Evolutionary conservation across 2,113 vertebrate species (phyloP).

Genomic region (Syrrhaptes paradoxus): DNA sequence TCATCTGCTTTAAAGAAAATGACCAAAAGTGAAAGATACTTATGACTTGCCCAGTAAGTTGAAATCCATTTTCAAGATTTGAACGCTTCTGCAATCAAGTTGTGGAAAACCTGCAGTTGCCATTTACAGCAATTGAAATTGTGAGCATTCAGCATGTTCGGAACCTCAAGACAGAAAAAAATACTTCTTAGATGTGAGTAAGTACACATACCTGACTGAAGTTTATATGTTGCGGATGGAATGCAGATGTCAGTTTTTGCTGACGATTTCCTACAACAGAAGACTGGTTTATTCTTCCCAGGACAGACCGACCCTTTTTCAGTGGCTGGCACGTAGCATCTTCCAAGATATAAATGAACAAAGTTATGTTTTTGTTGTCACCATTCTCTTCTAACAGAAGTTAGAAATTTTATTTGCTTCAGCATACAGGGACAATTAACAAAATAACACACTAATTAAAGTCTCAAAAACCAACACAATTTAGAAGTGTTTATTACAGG

Average conservation of each 20-base stretch:
- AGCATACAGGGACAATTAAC: not conserved
- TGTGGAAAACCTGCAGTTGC: constrained; percentile 8
- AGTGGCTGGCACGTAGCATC: constrained; percentile 83
- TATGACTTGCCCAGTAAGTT: not conserved
- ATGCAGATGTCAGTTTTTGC: constrained; percentile 89
- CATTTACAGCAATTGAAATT: not conserved
- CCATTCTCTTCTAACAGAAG: not conserved
- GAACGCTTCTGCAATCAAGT: not conserved
- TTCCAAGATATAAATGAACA: constrained; percentile 44
- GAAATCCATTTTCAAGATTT: not conserved
- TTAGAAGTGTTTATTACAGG: not conserved
- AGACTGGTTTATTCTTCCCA: constrained; percentile 83
- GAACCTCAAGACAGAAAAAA: not conserved
- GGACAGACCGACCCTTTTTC: constrained; percentile 83
- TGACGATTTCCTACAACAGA: constrained; percentile 82
- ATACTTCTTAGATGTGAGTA: not conserved
- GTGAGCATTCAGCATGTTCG: not conserved
- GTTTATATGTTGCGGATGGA: constrained; percentile 88
- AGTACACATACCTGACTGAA: constrained; percentile 87
- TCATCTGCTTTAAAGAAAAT: not conserved
- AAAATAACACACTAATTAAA: not conserved
- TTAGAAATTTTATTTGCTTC: not conserved
- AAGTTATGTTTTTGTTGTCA: not conserved
- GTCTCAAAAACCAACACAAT: not conserved
- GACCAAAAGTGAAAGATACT: not conserved